Base-by-base conservation (phyloP, 2,113 vertebrate genomes). In the Butorides virescens region DNA sequence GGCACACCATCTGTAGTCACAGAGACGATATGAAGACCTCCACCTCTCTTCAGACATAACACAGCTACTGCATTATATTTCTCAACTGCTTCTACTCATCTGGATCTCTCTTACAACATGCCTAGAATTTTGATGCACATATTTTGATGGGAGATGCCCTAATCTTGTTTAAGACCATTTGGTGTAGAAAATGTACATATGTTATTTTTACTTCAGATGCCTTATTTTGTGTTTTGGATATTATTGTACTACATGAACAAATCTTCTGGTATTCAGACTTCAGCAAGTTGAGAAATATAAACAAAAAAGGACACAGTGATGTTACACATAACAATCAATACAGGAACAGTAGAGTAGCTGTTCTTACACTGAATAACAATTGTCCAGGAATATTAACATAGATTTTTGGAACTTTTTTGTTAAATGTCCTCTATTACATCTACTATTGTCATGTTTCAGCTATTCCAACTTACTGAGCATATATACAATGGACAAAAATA, bases 271-370 rank as follows among this genome's bases (percentile, higher is more conserved):
- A 75, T 58, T 36, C 56, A 52, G 12, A 36, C 29, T 74, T 96
- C 44, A 63, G 77, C 93, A 90, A 91, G 81, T 76, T 96, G 95
- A 97, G 96, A 97, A 97, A 94, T 85, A 95, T 23, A 92, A 86
- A 88, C 1, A 12, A 50, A 71, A 93, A 84, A 80, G 14, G 16
- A 92, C 59, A 77, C 10, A 21, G 39, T 42, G 72, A 96, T 58
- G 58, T 59, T 67, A 65, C 63, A 96, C 22, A 37, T 59, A 76
- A 55, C 29, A 88, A 86, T 49, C 79, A 62, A 44, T 80, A 52
- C 17, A 77, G 18, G 58, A 90, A 89, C 17, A 73, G 49, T 46
- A 83, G 30, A 91, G 30, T 36, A 93, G n/a, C 23, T 52, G 20
- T 76, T 86, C 32, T 74, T 59, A 92, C 56, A 42, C 4, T 91